A percentile compares a stretch with the other conserved stretches of the same genome.
These are phyloP conservation scores for Leptobrachium ailaonicum DNA, from an alignment of 2,113 vertebrate genomes.

Conservation along the genomic window DNA sequence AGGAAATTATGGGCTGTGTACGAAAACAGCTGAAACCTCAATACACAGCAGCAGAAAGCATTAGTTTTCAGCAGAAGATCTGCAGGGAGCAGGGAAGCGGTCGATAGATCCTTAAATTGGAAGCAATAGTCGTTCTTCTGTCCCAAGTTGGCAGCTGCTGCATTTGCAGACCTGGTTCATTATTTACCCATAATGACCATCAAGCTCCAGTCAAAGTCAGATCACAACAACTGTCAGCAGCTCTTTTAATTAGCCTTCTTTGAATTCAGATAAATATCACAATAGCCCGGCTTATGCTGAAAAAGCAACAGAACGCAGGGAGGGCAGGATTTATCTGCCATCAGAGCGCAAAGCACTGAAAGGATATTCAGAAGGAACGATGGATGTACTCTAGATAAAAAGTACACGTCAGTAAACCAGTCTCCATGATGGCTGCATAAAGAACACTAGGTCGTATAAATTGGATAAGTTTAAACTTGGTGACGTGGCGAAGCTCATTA, in stretches of 20 bases:
- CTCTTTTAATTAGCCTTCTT: conserved; percentile 86
- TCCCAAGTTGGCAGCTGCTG: conserved; percentile 81
- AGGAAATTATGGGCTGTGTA: conserved; percentile 73
- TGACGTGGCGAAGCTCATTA: conserved; percentile 4
- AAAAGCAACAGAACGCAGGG: conserved; percentile 68
- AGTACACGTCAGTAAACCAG: conserved; percentile 38
- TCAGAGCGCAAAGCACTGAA: conserved; percentile 48
- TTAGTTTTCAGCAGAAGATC: conserved; percentile 77
- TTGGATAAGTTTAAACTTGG: conserved; percentile 12
- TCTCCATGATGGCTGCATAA: background rate
- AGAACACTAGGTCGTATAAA: background rate
- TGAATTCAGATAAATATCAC: conserved; percentile 88
- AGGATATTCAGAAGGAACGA: conserved; percentile 43
- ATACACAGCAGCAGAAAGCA: conserved; percentile 75
- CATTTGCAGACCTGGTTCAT: conserved; percentile 85
- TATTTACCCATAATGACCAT: conserved; percentile 91
- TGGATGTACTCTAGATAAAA: conserved; percentile 1
- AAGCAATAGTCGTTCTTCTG: conserved; percentile 78
- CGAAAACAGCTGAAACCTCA: conserved; percentile 83
- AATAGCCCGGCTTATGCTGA: conserved; percentile 75
- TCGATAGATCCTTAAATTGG: conserved; percentile 86
- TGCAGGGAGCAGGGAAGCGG: conserved; percentile 76
- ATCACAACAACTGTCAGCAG: conserved; percentile 87
- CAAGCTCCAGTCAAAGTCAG: conserved; percentile 84
- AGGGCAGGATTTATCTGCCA: conserved; percentile 57